A percentile compares a stretch with the other conserved stretches of the same genome.
These are phyloP conservation scores for Rallus limicola DNA, from an alignment of 2,113 vertebrate genomes.

Conservation along the genomic window DNA sequence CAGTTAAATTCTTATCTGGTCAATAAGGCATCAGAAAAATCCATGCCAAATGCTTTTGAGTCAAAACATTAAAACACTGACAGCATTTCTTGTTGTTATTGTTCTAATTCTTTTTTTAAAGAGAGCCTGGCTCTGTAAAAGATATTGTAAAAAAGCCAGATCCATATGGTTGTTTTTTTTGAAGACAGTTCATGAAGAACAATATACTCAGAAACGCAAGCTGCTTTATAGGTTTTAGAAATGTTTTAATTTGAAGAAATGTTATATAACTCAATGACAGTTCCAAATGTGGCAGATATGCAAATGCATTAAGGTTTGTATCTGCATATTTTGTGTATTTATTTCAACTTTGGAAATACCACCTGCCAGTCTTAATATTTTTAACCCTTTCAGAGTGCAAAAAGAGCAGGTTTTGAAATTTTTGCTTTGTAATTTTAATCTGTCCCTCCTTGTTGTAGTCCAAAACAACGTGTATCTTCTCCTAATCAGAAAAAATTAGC, in stretches of 20 bases:
- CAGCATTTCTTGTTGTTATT: neutral
- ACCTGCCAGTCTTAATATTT: neutral
- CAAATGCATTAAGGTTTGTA: slow-evolving; percentile 6
- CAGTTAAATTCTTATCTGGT: neutral
- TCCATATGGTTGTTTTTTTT: neutral
- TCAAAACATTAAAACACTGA: neutral
- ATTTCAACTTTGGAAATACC: neutral
- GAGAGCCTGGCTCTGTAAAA: neutral
- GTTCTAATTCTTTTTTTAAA: neutral
- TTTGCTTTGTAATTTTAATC: neutral
- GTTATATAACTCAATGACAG: neutral
- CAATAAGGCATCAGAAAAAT: neutral
- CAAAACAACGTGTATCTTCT: neutral
- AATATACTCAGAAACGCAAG: neutral
- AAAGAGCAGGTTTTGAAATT: neutral
- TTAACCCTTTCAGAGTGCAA: neutral
- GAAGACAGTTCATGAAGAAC: neutral
- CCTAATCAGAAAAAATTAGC: neutral
- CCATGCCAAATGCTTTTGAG: neutral
- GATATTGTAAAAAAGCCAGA: neutral
- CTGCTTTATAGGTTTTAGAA: slow-evolving; percentile 19
- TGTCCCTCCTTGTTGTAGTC: neutral
- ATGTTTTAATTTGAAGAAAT: slow-evolving; percentile 31
- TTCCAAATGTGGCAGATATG: neutral
- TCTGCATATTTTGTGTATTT: neutral